Evolutionary conservation across 2,797 vertebrate genomes (phyloP).

Genomic region (Falco cherrug): DNA sequence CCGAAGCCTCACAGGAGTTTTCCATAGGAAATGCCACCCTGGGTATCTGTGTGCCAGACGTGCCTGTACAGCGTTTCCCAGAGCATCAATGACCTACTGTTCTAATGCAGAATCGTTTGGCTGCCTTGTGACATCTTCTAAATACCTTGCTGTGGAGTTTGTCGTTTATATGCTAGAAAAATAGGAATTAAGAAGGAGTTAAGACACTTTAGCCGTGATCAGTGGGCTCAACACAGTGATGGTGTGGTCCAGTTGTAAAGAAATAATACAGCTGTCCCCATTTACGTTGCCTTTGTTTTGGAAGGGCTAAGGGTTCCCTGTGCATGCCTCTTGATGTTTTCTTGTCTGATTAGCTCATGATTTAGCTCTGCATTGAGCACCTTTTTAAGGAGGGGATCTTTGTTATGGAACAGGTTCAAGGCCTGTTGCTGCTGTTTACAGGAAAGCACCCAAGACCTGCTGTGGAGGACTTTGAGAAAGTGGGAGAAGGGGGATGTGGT

Average conservation of each 20-base stretch:
- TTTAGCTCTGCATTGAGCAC: background rate
- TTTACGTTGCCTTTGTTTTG: background rate
- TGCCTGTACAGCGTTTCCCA: background rate
- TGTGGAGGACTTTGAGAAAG: background rate
- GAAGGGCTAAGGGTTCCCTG: background rate
- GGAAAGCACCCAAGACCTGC: background rate
- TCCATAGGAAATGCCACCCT: slow-evolving; percentile 40
- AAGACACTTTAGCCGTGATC: background rate
- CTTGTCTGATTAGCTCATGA: background rate
- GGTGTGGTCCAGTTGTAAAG: background rate
- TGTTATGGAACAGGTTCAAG: background rate
- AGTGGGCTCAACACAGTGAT: background rate
- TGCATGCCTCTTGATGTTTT: background rate
- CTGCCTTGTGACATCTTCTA: background rate
- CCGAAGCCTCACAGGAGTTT: slow-evolving; percentile 38
- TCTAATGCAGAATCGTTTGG: background rate
- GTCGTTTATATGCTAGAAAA: background rate
- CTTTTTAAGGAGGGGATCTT: background rate
- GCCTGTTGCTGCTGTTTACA: background rate
- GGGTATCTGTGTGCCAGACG: background rate
- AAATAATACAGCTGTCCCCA: background rate
- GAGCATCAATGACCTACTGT: slow-evolving; percentile 9
- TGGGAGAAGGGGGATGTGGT: background rate
- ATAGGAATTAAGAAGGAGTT: background rate
- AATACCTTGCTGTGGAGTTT: background rate